Evolutionary conservation across 92 coral and sea anemone species (phyloP).

Genomic region (Epizoanthus scotinus): DNA sequence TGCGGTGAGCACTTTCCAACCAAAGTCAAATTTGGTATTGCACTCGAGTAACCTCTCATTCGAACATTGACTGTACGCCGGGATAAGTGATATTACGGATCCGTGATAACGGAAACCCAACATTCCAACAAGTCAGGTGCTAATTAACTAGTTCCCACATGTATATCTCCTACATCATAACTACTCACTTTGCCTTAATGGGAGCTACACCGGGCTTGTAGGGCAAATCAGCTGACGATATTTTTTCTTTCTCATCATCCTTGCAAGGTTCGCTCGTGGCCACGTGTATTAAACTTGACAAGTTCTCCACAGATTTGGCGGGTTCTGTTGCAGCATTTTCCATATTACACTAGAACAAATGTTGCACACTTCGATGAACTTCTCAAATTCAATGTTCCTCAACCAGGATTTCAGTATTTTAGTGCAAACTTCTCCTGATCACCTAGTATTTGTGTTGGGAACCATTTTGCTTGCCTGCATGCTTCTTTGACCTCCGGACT

Average conservation of each 20-base stretch:
- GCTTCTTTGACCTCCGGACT: background rate
- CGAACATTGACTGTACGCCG: too few relatives aligned
- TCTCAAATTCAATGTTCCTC: background rate
- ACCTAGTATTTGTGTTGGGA: too few relatives aligned
- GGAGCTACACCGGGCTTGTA: conserved; percentile 66
- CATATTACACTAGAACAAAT: background rate
- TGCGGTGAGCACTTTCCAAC: too few relatives aligned
- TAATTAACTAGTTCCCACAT: background rate
- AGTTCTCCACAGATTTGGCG: background rate
- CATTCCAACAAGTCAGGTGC: too few relatives aligned
- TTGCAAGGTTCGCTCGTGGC: background rate
- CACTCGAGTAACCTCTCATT: too few relatives aligned
- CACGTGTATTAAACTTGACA: conserved; percentile 16
- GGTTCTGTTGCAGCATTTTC: background rate
- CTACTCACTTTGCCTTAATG: conserved; percentile 63
- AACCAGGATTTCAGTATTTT: background rate
- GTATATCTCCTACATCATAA: background rate
- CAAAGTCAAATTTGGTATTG: too few relatives aligned
- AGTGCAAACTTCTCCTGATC: too few relatives aligned
- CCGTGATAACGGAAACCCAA: too few relatives aligned
- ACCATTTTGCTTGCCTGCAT: background rate
- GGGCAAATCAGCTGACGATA: background rate
- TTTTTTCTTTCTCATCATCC: background rate
- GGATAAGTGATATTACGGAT: too few relatives aligned
- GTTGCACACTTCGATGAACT: background rate